Base-by-base conservation (phyloP, 2,797 vertebrate genomes). In the Myotis pilosus region DNA sequence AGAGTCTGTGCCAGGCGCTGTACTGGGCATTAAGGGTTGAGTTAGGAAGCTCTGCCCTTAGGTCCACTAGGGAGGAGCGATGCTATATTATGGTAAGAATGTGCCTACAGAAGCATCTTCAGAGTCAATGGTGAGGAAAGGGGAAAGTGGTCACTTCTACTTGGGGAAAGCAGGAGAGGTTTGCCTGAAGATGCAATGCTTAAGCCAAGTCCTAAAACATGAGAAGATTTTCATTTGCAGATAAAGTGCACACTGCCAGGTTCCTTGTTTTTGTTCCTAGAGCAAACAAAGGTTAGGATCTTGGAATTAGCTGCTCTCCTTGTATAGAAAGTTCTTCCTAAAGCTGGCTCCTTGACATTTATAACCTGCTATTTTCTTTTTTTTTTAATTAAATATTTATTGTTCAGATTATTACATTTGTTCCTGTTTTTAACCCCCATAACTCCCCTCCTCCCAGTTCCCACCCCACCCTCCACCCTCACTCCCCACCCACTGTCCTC, bases 221-320 rank as follows among this genome's bases (percentile, higher is more conserved):
- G 38, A 94, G n/a, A 78, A 82, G 55, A 84, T 80, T 69, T 84
- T 79, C 36, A 89, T 86, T 86, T 95, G 69, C 22, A 81, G 47
- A 38, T 72, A 80, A 87, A 91, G 62, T 5, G 7, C 22, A 79
- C 16, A 66, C 25, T 30, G 28, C n/a, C 47, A 6, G 20, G 41
- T 53, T 81, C 28, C 33, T 94, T 76, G 30, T 72, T 71, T 94
- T 92, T 87, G 23, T 53, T 74, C 12, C 44, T 75, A 41, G 49
- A 62, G 49, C 33, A 89, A 76, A 25, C 51, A 79, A 57, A 17
- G 17, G 15, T 83, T 82, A 19, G 25, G 57, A 79, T 75, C 66
- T 80, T 92, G 22, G 49, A 78, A 90, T 49, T 62, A 81, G 47
- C 38, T 79, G 33, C 62, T 60, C 5, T 89, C 75, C 85, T 72